Conservation (phyloP, 2,113 vertebrate species). For the Muntiacus muntjak region DNA sequence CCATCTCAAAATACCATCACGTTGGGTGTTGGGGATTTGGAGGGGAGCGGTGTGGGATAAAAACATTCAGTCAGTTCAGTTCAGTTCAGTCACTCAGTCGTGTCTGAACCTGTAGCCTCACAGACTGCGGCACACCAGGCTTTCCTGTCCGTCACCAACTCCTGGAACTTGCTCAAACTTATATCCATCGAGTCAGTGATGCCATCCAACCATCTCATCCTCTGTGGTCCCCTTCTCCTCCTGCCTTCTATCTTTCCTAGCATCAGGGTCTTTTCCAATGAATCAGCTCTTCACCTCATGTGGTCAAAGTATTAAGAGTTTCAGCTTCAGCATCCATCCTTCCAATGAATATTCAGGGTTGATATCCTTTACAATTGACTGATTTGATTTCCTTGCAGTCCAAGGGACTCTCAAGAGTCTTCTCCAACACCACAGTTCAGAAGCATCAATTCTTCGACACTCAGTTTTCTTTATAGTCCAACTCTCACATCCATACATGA, state of each 20-base stretch:
- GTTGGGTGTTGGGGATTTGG: background rate
- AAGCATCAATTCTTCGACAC: accelerated
- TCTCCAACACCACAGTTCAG: background rate
- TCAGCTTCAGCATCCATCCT: background rate
- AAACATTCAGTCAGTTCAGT: background rate
- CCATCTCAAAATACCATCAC: background rate
- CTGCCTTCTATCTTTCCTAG: background rate
- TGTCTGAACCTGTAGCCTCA: background rate
- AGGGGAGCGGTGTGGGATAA: accelerated
- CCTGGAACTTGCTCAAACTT: background rate
- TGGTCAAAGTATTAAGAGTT: background rate
- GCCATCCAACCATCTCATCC: background rate
- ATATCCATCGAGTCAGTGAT: background rate
- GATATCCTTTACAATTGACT: accelerated
- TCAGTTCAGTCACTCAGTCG: background rate
- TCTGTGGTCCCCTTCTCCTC: background rate
- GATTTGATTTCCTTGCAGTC: background rate
- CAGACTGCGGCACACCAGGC: background rate
- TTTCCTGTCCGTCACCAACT: background rate
- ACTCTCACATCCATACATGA: background rate
- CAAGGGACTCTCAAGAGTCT: background rate
- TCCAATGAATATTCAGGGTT: background rate
- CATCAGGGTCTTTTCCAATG: background rate
- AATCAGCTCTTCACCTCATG: background rate
- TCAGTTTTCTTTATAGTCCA: background rate